A percentile compares a stretch with the other conserved stretches of the same genome.
phyloP scores from a whole-genome alignment of 1,140 invertebrate species.

The Agraylea sexmaculata region DNA sequence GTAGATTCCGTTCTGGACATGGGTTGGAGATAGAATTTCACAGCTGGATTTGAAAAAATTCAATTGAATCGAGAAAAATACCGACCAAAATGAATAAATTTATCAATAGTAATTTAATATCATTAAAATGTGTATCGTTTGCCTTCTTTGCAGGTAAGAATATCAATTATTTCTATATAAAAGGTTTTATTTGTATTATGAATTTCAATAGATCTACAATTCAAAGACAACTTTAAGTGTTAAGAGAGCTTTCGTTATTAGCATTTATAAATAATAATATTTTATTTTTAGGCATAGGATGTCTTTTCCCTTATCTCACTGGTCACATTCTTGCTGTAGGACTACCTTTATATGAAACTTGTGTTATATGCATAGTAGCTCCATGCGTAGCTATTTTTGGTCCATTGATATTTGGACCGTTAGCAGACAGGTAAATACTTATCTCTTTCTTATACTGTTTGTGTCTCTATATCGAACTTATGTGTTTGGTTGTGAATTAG shows the following conservation, averaged over 20 bases:
- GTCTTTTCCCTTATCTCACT: constrained; percentile 61
- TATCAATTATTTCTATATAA: constrained; percentile 6
- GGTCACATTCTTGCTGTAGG: constrained; percentile 60
- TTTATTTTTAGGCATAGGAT: constrained; percentile 52
- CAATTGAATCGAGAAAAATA: not conserved
- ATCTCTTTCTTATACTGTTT: not conserved
- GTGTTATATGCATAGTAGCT: constrained; percentile 59
- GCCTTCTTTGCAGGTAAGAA: constrained; percentile 36
- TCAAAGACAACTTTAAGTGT: not conserved
- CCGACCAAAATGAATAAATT: constrained; percentile 25
- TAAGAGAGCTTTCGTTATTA: not conserved
- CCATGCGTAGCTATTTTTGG: constrained; percentile 60
- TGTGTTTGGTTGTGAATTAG: constrained; percentile 19
- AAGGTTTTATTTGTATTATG: not conserved
- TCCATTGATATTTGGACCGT: constrained; percentile 49
- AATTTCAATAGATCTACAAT: not conserved
- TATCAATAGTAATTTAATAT: constrained; percentile 37
- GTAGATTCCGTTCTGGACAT: too few relatives aligned
- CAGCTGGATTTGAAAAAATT: too few relatives aligned
- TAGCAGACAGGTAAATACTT: constrained; percentile 48
- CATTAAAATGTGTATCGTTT: constrained; percentile 39
- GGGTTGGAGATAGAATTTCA: too few relatives aligned
- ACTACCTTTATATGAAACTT: constrained; percentile 53
- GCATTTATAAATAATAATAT: constrained; percentile 1
- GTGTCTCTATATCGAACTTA: not conserved